A percentile compares a stretch with the other conserved stretches of the same genome.
Evolutionary conservation across 2,888 invertebrate species (phyloP).

Genomic region (Cheilosia urbana): DNA sequence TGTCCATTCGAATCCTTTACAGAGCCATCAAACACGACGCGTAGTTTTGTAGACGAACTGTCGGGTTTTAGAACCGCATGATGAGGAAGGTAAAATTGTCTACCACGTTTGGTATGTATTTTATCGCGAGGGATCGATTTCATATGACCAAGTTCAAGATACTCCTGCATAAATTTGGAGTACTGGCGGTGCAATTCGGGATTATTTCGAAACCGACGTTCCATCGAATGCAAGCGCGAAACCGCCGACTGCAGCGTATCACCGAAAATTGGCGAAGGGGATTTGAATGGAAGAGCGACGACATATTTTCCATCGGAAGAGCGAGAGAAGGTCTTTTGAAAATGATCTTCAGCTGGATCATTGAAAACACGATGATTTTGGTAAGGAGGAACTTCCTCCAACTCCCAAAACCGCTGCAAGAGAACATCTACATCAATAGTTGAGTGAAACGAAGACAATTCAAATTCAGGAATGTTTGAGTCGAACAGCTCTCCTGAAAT

Average conservation of each 20-base stretch:
- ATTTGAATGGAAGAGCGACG: constrained; percentile 48
- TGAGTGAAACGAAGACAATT: not conserved
- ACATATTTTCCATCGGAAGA: constrained; percentile 52
- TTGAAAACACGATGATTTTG: constrained; percentile 25
- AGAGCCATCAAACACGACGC: constrained; percentile 56
- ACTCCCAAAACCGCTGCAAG: constrained; percentile 8
- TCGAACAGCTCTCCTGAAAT: constrained; percentile 30
- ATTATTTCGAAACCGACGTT: constrained; percentile 29
- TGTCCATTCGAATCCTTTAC: constrained; percentile 44
- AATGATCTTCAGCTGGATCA: constrained; percentile 46
- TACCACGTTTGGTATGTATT: not conserved
- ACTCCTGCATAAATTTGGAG: constrained; percentile 34
- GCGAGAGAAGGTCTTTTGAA: constrained; percentile 3
- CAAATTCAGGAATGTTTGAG: not conserved
- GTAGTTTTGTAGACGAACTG: constrained; percentile 51
- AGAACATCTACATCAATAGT: not conserved
- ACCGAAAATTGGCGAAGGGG: constrained; percentile 20
- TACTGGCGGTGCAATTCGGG: constrained; percentile 11
- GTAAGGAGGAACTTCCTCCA: constrained; percentile 5
- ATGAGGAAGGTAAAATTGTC: constrained; percentile 65
- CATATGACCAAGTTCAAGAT: constrained; percentile 30
- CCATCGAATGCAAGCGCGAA: constrained; percentile 26
- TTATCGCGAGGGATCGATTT: constrained; percentile 10
- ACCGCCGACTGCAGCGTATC: constrained; percentile 38
- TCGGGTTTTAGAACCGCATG: constrained; percentile 69